Evolutionary conservation across 2,113 vertebrate genomes (phyloP).

Genomic region (Phrynosoma platyrhinos): DNA sequence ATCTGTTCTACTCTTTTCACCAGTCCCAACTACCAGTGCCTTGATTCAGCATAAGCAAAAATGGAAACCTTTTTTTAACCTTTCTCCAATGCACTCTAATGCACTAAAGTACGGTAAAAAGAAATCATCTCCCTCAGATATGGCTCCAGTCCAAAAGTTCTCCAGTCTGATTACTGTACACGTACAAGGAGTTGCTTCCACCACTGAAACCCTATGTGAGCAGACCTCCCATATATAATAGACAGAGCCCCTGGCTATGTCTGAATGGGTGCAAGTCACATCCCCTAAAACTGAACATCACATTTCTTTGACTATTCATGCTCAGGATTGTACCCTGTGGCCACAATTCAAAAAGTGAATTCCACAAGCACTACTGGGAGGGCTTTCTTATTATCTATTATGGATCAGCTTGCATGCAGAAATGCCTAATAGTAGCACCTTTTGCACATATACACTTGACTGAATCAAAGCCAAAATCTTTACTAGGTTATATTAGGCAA

Average conservation of each 20-base stretch:
- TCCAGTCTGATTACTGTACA: neutral
- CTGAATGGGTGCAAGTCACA: neutral
- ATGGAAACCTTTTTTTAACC: conserved; percentile 17
- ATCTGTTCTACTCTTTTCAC: conserved; percentile 5
- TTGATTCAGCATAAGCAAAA: conserved; percentile 28
- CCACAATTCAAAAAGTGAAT: neutral
- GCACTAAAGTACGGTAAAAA: neutral
- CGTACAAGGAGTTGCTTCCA: neutral
- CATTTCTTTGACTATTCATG: neutral
- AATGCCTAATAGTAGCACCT: neutral
- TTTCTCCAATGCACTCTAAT: conserved; percentile 12
- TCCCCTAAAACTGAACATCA: neutral
- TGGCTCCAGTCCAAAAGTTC: neutral
- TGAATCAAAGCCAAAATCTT: neutral
- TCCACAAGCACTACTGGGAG: neutral
- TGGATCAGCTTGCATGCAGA: neutral
- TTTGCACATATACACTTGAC: neutral
- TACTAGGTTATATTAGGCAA: conserved; percentile 1
- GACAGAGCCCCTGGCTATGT: neutral
- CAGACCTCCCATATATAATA: neutral
- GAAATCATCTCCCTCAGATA: neutral
- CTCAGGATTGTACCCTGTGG: neutral
- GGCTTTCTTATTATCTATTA: conserved; percentile 1
- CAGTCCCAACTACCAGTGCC: neutral
- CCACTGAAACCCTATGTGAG: neutral